phyloP scores from a whole-genome alignment of 2,113 vertebrate genomes.

The Myotis brandtii region DNA sequence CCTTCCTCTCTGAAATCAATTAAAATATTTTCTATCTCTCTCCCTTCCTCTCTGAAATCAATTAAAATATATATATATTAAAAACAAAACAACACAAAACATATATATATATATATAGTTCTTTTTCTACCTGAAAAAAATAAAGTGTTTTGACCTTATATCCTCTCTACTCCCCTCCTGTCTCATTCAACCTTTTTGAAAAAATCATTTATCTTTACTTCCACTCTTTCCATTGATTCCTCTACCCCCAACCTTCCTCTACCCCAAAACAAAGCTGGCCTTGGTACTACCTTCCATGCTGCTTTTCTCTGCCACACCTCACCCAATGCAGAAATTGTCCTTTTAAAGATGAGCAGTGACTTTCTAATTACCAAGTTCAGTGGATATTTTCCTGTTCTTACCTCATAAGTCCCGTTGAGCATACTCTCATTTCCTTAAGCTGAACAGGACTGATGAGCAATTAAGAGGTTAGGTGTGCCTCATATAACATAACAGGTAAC shows the following conservation, averaged over 20 bases:
- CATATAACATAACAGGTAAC: background rate
- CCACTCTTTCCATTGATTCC: background rate
- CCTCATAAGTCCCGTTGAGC: background rate
- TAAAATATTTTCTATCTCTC: too few species aligned
- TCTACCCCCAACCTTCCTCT: background rate
- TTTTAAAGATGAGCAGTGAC: background rate
- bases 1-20: too few species aligned
- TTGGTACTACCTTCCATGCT: background rate
- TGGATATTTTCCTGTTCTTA: background rate
- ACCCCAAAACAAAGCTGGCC: background rate
- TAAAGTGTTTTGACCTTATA: background rate
- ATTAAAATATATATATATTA: too few species aligned
- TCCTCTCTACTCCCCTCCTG: background rate
- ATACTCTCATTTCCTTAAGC: background rate
- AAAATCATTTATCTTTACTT: conserved; percentile 9
- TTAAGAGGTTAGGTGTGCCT: background rate
- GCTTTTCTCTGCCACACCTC: background rate
- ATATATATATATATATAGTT: background rate
- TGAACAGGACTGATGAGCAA: background rate
- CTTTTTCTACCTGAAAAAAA: background rate
- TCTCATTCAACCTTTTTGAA: background rate
- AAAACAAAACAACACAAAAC: too few species aligned
- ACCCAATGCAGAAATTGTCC: background rate
- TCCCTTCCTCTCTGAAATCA: too few species aligned
- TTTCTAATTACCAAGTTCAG: background rate